phyloP scores from a whole-genome alignment of 2,888 invertebrate genomes.

The Calameuta filiformis region DNA sequence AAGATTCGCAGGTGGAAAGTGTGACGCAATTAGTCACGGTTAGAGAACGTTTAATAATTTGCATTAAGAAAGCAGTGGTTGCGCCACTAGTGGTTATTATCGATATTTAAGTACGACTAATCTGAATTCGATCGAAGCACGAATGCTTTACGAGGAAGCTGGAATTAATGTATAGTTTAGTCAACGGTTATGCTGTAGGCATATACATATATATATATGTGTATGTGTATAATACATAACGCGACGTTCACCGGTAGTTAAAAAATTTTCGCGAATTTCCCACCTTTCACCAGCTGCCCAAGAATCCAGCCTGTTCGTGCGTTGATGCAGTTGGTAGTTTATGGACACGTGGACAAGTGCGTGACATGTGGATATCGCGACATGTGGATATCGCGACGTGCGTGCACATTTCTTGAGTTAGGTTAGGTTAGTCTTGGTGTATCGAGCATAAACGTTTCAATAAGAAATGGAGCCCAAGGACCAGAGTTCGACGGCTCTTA shows the following conservation, averaged over 20 bases:
- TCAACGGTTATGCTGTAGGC: no score
- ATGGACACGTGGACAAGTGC: constrained; percentile 7
- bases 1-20: no score
- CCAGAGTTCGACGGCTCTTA: constrained; percentile 21
- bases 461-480: constrained; percentile 48
- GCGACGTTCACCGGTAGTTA: constrained; percentile 1
- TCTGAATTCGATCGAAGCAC: background rate
- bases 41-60: background rate
- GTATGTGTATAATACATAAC: no score
- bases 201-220: no score
- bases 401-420: no score
- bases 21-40: no score
- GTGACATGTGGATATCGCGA: background rate
- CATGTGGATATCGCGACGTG: no score
- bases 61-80: background rate
- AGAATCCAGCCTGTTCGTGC: background rate
- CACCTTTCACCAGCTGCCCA: constrained; percentile 41
- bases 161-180: background rate
- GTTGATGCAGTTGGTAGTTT: background rate
- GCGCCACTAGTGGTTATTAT: background rate
- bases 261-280: constrained; percentile 42
- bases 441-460: constrained; percentile 34
- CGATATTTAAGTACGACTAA: background rate
- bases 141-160: background rate
- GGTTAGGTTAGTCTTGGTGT: constrained; percentile 17